Conservation (phyloP, 2,113 vertebrate genomes). For the Gulo gulo region DNA sequence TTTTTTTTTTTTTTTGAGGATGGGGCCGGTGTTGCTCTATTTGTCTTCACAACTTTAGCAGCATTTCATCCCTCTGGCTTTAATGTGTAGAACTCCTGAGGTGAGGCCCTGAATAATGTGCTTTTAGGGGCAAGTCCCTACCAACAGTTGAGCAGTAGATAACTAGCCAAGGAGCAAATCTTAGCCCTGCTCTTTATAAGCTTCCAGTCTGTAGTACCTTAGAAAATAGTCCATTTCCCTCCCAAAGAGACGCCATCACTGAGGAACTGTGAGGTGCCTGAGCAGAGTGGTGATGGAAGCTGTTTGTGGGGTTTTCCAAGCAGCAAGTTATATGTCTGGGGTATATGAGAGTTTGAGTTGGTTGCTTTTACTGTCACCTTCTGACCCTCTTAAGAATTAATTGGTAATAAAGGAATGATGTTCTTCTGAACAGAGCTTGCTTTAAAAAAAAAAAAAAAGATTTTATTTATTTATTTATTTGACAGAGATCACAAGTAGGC, state of each 20-base stretch:
- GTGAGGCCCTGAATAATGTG: not conserved
- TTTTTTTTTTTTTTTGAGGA: not conserved
- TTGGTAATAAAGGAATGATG: not conserved
- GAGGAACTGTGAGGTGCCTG: not conserved
- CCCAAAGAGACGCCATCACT: not conserved
- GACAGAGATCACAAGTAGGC: too few relatives aligned
- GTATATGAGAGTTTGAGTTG: not conserved
- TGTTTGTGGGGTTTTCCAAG: not conserved
- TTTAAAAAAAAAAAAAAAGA: too few relatives aligned
- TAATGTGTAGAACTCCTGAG: conserved; percentile 20
- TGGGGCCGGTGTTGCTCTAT: not conserved
- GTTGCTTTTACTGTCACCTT: not conserved
- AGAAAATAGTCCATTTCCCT: not conserved
- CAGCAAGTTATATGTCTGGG: not conserved
- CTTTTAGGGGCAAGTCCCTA: not conserved
- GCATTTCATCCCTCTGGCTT: conserved; percentile 31
- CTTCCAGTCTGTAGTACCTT: not conserved
- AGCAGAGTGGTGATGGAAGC: not conserved
- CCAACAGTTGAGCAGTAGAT: not conserved
- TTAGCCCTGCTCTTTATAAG: not conserved
- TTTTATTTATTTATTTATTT: too few relatives aligned
- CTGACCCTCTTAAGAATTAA: not conserved
- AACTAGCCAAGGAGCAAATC: not conserved
- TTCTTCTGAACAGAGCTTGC: conserved; percentile 25
- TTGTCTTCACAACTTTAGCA: conserved; percentile 34